Evolutionary conservation across 1,140 invertebrate species (phyloP).

Genomic region (Euura lappo): DNA sequence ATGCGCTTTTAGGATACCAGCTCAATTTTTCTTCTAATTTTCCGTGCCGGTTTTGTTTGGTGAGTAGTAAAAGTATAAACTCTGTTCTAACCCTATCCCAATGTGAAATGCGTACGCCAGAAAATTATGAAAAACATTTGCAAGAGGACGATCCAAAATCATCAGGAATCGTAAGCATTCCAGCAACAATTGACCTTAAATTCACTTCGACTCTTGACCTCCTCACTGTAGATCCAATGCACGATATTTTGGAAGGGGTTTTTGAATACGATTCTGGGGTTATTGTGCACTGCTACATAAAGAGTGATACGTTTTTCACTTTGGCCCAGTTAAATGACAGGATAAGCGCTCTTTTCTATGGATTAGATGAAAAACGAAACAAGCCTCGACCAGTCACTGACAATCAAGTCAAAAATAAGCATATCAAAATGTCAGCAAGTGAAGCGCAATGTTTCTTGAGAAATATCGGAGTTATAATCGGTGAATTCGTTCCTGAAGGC

Average conservation of each 20-base stretch:
- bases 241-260: slow-evolving; percentile 23
- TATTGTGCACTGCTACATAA: slow-evolving; percentile 23
- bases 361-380: slow-evolving; percentile 4
- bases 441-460: slow-evolving; percentile 20
- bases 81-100: slow-evolving; percentile 8
- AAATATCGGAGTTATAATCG: slow-evolving; percentile 20
- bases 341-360: slow-evolving; percentile 15
- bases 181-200: background rate
- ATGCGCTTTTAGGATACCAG: slow-evolving; percentile 27
- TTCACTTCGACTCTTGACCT: background rate
- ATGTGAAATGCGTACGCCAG: slow-evolving; percentile 22
- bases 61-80: slow-evolving; percentile 7
- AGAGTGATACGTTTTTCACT: slow-evolving; percentile 15
- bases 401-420: slow-evolving; percentile 11
- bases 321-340: slow-evolving; percentile 17
- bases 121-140: slow-evolving; percentile 16
- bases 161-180: too few relatives aligned
- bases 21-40: slow-evolving; percentile 24
- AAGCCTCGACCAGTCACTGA: slow-evolving; percentile 11
- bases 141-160: too few relatives aligned
- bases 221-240: slow-evolving; percentile 18
- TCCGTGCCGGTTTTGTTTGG: slow-evolving; percentile 24
- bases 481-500: slow-evolving; percentile 12
- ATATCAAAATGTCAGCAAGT: slow-evolving; percentile 26
- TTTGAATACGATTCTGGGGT: slow-evolving; percentile 22